Evolutionary conservation across 1,140 invertebrate species (phyloP).

Genomic region (Papilio glaucus): DNA sequence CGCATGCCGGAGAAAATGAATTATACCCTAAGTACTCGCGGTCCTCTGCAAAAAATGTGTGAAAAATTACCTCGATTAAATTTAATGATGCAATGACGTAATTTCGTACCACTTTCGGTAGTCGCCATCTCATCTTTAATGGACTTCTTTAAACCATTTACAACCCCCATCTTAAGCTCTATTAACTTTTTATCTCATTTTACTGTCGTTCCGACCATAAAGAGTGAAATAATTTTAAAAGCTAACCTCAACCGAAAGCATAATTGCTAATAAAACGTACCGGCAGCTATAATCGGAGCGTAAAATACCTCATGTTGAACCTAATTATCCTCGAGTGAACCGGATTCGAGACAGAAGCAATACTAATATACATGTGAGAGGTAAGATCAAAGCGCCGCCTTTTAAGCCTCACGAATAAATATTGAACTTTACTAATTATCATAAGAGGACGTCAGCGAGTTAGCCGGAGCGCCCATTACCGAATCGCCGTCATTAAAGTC

Average conservation of each 20-base stretch:
- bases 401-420: constrained; percentile 72
- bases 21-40: constrained; percentile 67
- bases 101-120: constrained; percentile 54
- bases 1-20: constrained; percentile 66
- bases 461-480: constrained; percentile 69
- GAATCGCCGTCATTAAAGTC: constrained; percentile 76
- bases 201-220: constrained; percentile 33
- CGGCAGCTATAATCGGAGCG: constrained; percentile 52
- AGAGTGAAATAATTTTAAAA: constrained; percentile 39
- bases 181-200: constrained; percentile 37
- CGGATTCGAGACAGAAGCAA: constrained; percentile 59
- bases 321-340: constrained; percentile 64
- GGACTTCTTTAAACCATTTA: constrained; percentile 40
- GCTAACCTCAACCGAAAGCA: constrained; percentile 37
- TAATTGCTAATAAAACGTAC: constrained; percentile 37
- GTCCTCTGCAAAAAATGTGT: constrained; percentile 70
- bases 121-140: constrained; percentile 49
- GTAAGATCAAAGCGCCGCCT: constrained; percentile 69
- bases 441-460: constrained; percentile 71
- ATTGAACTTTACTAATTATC: constrained; percentile 78
- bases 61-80: constrained; percentile 73
- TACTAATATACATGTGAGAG: constrained; percentile 67
- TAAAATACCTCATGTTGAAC: constrained; percentile 54
- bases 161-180: constrained; percentile 41
- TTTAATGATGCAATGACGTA: constrained; percentile 69